A percentile compares a stretch with the other conserved stretches of the same genome.
Evolutionary conservation across 1,140 invertebrate species (phyloP).

Genomic region (Elysia chlorotica): DNA sequence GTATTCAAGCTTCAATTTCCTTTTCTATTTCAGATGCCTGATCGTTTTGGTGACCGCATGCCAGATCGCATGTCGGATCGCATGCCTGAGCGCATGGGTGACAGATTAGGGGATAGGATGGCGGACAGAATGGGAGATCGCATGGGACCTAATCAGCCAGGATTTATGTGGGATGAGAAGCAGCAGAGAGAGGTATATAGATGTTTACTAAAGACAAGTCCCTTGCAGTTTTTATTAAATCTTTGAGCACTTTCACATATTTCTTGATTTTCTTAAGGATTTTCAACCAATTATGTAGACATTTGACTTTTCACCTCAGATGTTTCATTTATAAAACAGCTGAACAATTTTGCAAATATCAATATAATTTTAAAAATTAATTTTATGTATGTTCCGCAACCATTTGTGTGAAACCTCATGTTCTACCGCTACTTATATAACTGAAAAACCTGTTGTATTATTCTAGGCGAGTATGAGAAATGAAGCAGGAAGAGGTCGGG

Average conservation of each 20-base stretch:
- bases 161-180: slow-evolving; percentile 16
- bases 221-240: not conserved
- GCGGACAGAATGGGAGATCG: not conserved
- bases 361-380: not conserved
- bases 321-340: too few relatives aligned
- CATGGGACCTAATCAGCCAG: slow-evolving; percentile 3
- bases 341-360: too few relatives aligned
- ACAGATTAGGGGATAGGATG: not conserved
- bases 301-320: too few relatives aligned
- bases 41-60: slow-evolving; percentile 10
- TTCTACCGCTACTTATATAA: not conserved
- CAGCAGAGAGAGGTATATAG: slow-evolving; percentile 2
- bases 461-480: slow-evolving; percentile 18
- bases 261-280: not conserved
- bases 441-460: not conserved
- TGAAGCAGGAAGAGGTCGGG: slow-evolving; percentile 5
- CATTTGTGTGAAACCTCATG: not conserved
- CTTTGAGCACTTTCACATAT: not conserved
- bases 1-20: too few relatives aligned
- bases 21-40: slow-evolving; percentile 5
- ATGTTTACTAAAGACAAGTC: not conserved
- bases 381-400: not conserved
- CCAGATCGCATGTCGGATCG: slow-evolving; percentile 10
- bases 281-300: too few relatives aligned
- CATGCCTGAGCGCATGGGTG: slow-evolving; percentile 10